Evolutionary conservation across 2,888 invertebrate genomes (phyloP).

Genomic region (Hirtodrosophila confusa): DNA sequence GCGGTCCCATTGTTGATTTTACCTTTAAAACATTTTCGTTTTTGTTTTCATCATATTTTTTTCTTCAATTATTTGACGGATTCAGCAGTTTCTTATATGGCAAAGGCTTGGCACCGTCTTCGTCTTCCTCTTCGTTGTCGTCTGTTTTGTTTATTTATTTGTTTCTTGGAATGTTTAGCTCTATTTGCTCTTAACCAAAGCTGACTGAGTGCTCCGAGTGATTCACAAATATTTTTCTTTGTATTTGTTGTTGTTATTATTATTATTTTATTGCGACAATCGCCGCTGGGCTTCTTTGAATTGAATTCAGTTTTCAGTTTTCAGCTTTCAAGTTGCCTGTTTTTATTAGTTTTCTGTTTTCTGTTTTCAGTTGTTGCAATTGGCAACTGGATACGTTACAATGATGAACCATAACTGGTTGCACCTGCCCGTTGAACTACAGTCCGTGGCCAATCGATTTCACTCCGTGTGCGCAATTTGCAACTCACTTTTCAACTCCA

Average conservation of each 20-base stretch:
- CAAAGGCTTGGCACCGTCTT: constrained; percentile 56
- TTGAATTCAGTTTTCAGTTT: constrained; percentile 43
- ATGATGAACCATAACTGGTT: constrained; percentile 51
- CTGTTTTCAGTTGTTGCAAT: constrained; percentile 7
- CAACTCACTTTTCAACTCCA: constrained; percentile 50
- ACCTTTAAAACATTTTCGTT: constrained; percentile 66
- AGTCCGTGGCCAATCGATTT: constrained; percentile 35
- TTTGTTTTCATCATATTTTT: constrained; percentile 42
- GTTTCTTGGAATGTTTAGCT: constrained; percentile 54
- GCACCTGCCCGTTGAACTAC: constrained; percentile 37
- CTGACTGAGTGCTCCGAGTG: constrained; percentile 37
- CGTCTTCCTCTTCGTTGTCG: background rate
- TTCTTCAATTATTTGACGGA: constrained; percentile 41
- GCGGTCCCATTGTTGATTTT: constrained; percentile 56
- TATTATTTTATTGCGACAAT: constrained; percentile 42
- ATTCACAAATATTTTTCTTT: constrained; percentile 51
- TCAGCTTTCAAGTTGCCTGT: constrained; percentile 1
- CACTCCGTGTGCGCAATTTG: background rate
- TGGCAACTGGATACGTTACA: constrained; percentile 40
- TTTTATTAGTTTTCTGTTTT: background rate
- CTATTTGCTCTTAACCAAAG: constrained; percentile 64
- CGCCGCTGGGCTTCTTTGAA: constrained; percentile 30
- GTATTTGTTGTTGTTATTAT: constrained; percentile 5
- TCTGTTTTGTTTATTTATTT: constrained; percentile 46
- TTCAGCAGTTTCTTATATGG: constrained; percentile 64